Conservation (phyloP, 2,888 invertebrate species). For the Sclerodermus sp. region DNA sequence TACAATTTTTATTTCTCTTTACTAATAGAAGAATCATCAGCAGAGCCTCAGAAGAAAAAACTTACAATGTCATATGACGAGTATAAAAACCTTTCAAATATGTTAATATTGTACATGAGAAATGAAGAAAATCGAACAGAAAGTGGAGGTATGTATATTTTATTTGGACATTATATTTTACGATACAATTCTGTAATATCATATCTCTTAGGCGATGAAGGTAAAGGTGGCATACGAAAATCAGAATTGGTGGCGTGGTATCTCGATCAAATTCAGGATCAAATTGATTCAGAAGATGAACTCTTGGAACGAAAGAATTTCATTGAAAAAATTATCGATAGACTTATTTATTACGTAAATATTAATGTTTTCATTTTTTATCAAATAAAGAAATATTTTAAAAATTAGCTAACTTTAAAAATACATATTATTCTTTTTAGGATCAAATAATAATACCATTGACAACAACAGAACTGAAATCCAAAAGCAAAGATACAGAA, state of each 20-base stretch:
- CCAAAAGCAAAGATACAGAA: conserved; percentile 63
- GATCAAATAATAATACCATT: conserved; percentile 84
- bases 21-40: neutral
- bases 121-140: conserved; percentile 76
- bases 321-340: conserved; percentile 91
- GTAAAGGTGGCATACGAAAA: conserved; percentile 71
- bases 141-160: conserved; percentile 60
- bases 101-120: conserved; percentile 88
- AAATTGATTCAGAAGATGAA: conserved; percentile 90
- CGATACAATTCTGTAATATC: no score
- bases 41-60: conserved; percentile 67
- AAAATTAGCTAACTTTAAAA: conserved; percentile 4
- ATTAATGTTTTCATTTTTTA: conserved; percentile 1
- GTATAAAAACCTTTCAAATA: conserved; percentile 88
- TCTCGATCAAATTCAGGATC: conserved; percentile 80
- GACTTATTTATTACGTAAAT: conserved; percentile 82
- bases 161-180: no score
- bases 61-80: conserved; percentile 87
- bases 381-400: conserved; percentile 1
- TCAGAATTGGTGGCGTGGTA: conserved; percentile 93
- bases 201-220: conserved; percentile 10
- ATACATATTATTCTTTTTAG: conserved; percentile 58
- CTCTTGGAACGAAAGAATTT: conserved; percentile 83
- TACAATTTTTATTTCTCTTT: conserved; percentile 1
- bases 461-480: conserved; percentile 62